Base-by-base conservation (phyloP, 2,113 vertebrate genomes). In the Erpornis zantholeuca region DNA sequence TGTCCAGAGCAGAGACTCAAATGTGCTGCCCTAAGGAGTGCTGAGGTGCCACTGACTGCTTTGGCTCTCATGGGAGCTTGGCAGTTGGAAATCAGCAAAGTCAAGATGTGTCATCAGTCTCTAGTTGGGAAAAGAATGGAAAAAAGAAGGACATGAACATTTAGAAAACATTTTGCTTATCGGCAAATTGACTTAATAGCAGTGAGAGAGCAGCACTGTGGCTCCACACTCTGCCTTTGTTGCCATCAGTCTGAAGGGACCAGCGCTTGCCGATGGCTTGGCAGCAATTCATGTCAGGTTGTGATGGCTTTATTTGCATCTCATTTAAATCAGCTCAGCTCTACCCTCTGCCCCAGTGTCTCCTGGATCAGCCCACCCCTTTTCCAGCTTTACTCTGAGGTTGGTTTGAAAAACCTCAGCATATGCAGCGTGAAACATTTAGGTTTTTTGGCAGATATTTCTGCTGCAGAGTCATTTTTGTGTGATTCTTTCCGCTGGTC, bases 401-500 rank as follows among this genome's bases (percentile, higher is more conserved):
- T 68, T 50, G 49, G 11, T 69, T 86, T 69, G 45, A 17, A 72
- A 93, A 57, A 11, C 31, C 31, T 44, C 27, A 33, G 42, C 28
- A 4, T 60, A 35, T 23, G 31, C 17, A 36, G 11, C 47, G 15
- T 53, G n/a, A 73, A 80, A 28, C 29, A 5, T 35, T 14, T 17
- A 0, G 0, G 0, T 38, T 66, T 69, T 49, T 16, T 6, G 20
- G n/a, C 49, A 53, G 44, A 9, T 23, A 36, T 36, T 86, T 90
- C 53, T 38, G 28, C 52, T 50, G 38, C 57, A 72, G 60, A 57
- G 18, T 69, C 3, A 5, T 56, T 79, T 69, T 27, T 44, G 6
- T 40, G 49, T 14, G 52, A 15, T 66, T 57, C 20, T 70, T 89
- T 47, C 59, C 2, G 1, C 31, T 25, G 50, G 33, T 50, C 33